These are phyloP conservation scores for Macrobrachium rosenbergii DNA, from an alignment of 1,140 invertebrate genomes.

Conservation along the genomic window DNA sequence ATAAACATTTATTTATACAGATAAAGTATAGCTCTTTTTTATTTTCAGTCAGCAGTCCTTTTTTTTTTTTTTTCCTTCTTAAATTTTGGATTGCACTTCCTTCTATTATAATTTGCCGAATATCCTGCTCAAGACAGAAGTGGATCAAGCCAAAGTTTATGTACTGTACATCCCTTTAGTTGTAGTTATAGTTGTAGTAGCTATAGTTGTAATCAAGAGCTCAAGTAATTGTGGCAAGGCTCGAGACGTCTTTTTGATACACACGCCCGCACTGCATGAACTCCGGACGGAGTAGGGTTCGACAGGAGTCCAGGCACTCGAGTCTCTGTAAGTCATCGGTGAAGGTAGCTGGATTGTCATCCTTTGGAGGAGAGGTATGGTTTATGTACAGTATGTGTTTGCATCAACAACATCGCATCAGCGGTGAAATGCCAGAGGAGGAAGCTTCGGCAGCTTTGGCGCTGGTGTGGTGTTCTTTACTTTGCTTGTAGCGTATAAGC, in stretches of 20 bases:
- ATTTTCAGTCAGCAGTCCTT: slow-evolving; percentile 35
- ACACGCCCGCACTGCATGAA: too few species aligned
- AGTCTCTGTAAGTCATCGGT: too few species aligned
- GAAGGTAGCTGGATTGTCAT: too few species aligned
- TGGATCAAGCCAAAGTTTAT: slow-evolving; percentile 62
- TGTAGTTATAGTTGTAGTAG: slow-evolving; percentile 39
- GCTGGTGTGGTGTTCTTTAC: slow-evolving; percentile 26
- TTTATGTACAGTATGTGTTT: too few species aligned
- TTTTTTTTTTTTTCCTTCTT: too few species aligned
- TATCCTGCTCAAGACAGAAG: slow-evolving; percentile 63
- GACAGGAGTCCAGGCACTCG: too few species aligned
- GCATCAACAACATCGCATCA: too few species aligned
- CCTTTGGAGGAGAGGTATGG: too few species aligned
- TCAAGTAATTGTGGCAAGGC: slow-evolving; percentile 29
- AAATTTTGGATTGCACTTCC: too few species aligned
- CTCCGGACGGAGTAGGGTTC: too few species aligned
- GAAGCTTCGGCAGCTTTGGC: slow-evolving; percentile 23
- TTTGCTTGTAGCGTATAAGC: too few species aligned
- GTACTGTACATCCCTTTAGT: slow-evolving; percentile 9
- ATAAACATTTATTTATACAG: slow-evolving; percentile 56
- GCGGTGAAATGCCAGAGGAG: not conserved
- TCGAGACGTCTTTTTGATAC: slow-evolving; percentile 15
- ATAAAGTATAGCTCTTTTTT: slow-evolving; percentile 29
- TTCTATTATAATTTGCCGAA: slow-evolving; percentile 4
- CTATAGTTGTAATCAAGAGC: slow-evolving; percentile 35